A percentile compares a stretch with the other conserved stretches of the same genome.
Conservation (phyloP, 2,113 vertebrate species). For the Pterocles burchelli region DNA sequence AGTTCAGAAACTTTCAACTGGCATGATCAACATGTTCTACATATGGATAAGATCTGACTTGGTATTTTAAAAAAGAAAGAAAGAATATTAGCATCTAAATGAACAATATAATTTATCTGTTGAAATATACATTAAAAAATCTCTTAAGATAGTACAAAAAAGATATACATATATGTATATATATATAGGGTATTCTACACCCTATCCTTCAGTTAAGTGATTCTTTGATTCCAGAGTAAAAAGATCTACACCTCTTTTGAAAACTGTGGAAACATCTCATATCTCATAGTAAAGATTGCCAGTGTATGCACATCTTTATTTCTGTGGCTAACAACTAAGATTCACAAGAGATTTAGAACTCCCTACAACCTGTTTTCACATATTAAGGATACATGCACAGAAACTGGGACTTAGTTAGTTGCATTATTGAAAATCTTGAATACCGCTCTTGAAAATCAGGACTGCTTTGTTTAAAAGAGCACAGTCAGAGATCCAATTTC, state of each 20-base stretch:
- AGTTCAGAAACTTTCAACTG: neutral
- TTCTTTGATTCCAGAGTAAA: neutral
- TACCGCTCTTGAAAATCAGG: neutral
- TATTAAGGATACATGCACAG: neutral
- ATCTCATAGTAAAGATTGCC: neutral
- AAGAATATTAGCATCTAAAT: neutral
- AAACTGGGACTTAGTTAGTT: neutral
- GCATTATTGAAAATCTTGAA: neutral
- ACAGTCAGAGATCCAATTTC: neutral
- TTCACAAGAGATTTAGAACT: neutral
- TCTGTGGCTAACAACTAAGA: neutral
- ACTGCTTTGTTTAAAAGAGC: neutral
- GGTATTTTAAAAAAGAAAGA: neutral
- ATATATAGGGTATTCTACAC: neutral
- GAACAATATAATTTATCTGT: neutral
- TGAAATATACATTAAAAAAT: neutral
- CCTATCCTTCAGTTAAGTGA: neutral
- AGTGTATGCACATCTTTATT: neutral
- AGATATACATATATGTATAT: neutral
- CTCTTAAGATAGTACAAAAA: neutral
- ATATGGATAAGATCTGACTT: neutral
- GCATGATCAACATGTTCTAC: neutral
- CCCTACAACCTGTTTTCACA: neutral
- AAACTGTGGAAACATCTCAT: neutral
- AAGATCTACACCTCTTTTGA: neutral